Evolutionary conservation across 2,888 invertebrate species (phyloP), one percentile per base, ranked within the genome.

Genomic region (Trissolcus brochymenae): DNA sequence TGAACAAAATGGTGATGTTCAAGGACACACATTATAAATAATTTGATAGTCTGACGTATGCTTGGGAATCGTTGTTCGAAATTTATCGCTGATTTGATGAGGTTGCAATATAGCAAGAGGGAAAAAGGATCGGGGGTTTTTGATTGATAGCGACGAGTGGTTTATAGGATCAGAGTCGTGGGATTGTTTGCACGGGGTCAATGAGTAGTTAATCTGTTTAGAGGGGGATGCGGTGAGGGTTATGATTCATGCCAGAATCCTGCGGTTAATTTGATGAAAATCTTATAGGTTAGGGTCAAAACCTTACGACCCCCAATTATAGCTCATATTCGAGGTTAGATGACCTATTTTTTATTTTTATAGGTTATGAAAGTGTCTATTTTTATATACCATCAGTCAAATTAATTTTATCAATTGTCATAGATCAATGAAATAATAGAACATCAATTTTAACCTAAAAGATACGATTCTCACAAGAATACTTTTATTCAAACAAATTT

Each of bases 81-180:
- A 46, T 46, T 46, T 46, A 46, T 46, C 16, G 46, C 46, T 46
- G 16, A 4, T 46, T 46, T 16, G 46, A 46, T 35, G 35, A 35
- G 35, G 16, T 16, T n/a, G 16, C 6, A 14, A 16, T 46, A 46
- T 16, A 16, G 11, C 16, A 16, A 6, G 46, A 46, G 46, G 14
- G 46, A 11, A 16, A 46, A 16, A 46, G n/a, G 14, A 46, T 46
- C 46, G 11, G 46, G 51, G 51, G 2, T 16, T 19, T 51, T 51
- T 51, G 51, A 51, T 51, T 51, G 51, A 51, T 51, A 14, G 51
- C 19, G 51, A 51, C 51, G 51, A 51, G 51, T 17, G 51, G 51
- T 51, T 51, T 51, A 19, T 51, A 19, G 51, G 51, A 13, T 51
- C 17, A 51, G 51, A 17, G 19, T 51, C 51, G 19, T 19, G 19